Base-by-base conservation (phyloP, 1,140 invertebrate genomes). In the Maconellicoccus hirsutus region DNA sequence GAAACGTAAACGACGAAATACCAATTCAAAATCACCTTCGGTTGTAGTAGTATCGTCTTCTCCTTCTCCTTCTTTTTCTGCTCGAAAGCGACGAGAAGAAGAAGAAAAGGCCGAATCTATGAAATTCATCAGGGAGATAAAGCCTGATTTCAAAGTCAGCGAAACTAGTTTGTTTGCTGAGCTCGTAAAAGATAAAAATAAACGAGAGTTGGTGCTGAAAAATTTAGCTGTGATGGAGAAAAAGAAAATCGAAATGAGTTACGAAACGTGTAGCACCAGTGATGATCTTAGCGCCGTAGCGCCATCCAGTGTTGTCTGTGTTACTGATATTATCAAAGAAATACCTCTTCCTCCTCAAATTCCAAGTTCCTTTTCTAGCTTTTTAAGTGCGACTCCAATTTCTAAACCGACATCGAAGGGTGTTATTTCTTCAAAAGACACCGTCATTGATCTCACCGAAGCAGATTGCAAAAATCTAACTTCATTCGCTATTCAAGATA, bases 91-190 rank as follows among this genome's bases (percentile, higher is more conserved):
- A 59, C 42, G 72, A 71, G 70, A 76, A 21, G 66, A 69, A 23
- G 22, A 21, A 59, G 52, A 27, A 42, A 7, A 73, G 69, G 69
- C 72, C 73, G 72, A 26, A 69, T 74, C 74, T 12, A 23, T 74
- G 14, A 73, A 71, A 22, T 70, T 71, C n/a, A 71, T 74, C 1
- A 71, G 74, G 14, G 74, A 73, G 63, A 74, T 76, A 25, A 73
- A 75, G 10, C 73, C 75, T 0, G 75, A 80, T 69, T 85, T 87
- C 38, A 91, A 90, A 73, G 90, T 93, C 73, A 88, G 85, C 70
- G 89, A 92, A 74, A 92, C 91, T 1, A 92, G 90, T 78, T 81
- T 93, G 0, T 94, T 94, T 78, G 91, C 91, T 1, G 91, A 94
- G 78, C 81, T 94, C 19, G 89, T 93, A 0, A 93, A 92, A 76